Evolutionary conservation across 2,113 vertebrate genomes (phyloP).

Genomic region (Ciconia stormi): DNA sequence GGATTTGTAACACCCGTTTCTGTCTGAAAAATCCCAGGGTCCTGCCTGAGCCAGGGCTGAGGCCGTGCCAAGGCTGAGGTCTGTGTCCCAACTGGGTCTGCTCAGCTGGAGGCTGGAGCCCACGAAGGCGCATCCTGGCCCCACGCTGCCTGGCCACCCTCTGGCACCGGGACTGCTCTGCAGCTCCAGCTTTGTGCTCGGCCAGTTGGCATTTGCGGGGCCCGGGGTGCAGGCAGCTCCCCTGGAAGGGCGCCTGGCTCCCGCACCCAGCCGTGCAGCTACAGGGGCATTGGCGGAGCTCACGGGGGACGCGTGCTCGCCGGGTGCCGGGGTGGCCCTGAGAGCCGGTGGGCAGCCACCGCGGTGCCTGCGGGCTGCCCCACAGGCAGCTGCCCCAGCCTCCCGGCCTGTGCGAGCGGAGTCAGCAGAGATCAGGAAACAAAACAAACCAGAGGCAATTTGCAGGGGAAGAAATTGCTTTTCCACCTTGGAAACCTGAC

Average conservation of each 20-base stretch:
- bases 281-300: background rate
- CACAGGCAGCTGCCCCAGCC: fast-evolving
- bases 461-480: background rate
- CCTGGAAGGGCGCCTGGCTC: background rate
- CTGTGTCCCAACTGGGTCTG: too few relatives aligned
- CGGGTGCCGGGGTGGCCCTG: background rate
- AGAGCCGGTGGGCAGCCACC: background rate
- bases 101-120: background rate
- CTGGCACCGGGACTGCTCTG: fast-evolving
- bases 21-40: background rate
- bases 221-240: background rate
- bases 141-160: fast-evolving
- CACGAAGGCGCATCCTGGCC: background rate
- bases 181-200: background rate
- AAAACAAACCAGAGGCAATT: background rate
- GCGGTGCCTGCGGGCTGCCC: background rate
- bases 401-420: background rate
- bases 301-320: fast-evolving
- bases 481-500: background rate
- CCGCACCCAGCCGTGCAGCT: fast-evolving
- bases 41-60: background rate
- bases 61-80: background rate
- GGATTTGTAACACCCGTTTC: fast-evolving
- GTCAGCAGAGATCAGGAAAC: background rate
- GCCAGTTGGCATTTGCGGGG: background rate